Base-by-base conservation (phyloP, 2,113 vertebrate species). In the Pteronura brasiliensis region DNA sequence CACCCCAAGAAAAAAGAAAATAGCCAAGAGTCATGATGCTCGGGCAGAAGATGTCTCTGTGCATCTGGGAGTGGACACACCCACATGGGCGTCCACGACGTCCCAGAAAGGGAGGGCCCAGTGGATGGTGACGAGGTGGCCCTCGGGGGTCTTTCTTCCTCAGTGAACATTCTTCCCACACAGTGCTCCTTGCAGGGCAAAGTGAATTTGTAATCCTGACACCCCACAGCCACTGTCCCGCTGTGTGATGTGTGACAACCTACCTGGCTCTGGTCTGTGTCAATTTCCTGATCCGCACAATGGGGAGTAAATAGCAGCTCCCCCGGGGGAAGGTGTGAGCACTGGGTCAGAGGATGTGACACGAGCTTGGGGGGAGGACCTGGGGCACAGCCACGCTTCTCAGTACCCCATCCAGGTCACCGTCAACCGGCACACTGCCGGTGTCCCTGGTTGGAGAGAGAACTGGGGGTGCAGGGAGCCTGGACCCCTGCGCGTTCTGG, bases 61-160 rank as follows among this genome's bases (percentile, higher is more conserved):
- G 11, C 29, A 0, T 12, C 10, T 63, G 23, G 47, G 17, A n/a
- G 36, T 1, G 9, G 52, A 10, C 6, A 0, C 0, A 2, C 4
- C 29, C 13, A 1, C 9, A 0, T 7, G 6, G 36, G 39, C 4
- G 1, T 18, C 52, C 6, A 0, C 1, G 3, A 23, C 0, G 0
- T 42, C 12, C 4, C 1, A 1, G 11, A 9, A 4, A 14, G 7
- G 17, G 12, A 57, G 36, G 63, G 11, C 27, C 12, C 39, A 11
- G 79, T 11, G 1, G 4, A 34, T 21, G 3, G 8, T 36, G 36
- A 44, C 1, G 21, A 39, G 31, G 47, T 15, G 6, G 29, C 25
- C 36, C 27, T 36, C 1, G 0, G 34, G 39, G 31, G 4, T 14
- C 27, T 52, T 17, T 12, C 36, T 20, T 82, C 36, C 14, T 11